A percentile compares a stretch with the other conserved stretches of the same genome.
These are phyloP conservation scores for Trichogramma evanescens DNA, from an alignment of 2,888 invertebrate species.

Conservation along the genomic window DNA sequence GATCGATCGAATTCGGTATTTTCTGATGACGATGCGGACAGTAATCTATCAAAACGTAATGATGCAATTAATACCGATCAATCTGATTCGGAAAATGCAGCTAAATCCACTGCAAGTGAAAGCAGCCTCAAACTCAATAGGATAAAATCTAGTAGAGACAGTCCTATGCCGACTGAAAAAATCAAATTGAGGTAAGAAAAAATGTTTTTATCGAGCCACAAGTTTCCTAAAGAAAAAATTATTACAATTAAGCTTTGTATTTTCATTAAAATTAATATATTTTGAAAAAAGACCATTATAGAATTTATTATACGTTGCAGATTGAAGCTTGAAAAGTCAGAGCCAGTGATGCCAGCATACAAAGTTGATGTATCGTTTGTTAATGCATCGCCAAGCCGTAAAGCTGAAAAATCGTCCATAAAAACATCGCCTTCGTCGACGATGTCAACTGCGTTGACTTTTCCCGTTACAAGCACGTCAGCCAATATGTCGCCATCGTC, in stretches of 20 bases:
- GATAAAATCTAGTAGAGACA: conserved; percentile 40
- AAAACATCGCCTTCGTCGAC: conserved; percentile 47
- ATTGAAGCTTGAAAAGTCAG: conserved; percentile 75
- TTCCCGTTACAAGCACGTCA: neutral
- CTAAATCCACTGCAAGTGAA: conserved; percentile 55
- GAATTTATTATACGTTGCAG: conserved; percentile 7
- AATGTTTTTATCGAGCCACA: neutral
- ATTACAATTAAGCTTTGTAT: neutral
- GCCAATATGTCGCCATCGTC: neutral
- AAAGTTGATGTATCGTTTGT: conserved; percentile 75
- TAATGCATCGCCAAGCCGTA: conserved; percentile 48
- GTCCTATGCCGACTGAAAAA: conserved; percentile 59
- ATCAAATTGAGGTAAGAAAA: conserved; percentile 60
- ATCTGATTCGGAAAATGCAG: conserved; percentile 55
- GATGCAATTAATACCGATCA: conserved; percentile 51
- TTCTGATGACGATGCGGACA: conserved; percentile 58
- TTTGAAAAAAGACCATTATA: neutral
- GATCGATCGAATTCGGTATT: conserved; percentile 52
- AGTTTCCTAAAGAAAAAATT: neutral
- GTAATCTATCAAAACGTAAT: conserved; percentile 51
- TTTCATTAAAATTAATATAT: neutral
- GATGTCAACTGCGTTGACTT: neutral
- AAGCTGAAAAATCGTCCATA: conserved; percentile 48
- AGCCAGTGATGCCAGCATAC: conserved; percentile 71
- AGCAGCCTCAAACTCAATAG: conserved; percentile 50